Base-by-base conservation (phyloP, 2,113 vertebrate genomes). In the Channa argus region DNA sequence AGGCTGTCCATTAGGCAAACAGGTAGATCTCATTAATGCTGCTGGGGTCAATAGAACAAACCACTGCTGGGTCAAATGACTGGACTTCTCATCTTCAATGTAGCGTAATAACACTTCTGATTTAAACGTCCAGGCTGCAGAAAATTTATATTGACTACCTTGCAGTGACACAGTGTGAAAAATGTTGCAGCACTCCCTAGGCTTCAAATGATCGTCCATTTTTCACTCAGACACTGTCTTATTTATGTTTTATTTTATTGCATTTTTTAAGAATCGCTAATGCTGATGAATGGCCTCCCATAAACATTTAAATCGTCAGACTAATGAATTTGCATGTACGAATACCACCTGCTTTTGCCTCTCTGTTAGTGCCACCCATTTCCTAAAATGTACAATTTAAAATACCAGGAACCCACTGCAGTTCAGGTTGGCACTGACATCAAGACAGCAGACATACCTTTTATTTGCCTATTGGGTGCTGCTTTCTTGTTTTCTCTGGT, bases 11-110 rank as follows among this genome's bases (percentile, higher is more conserved):
- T 88, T 81, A 75, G 77, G 71, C 39, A 3, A 79, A 78, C 71
- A 84, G 70, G 74, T 79, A 86, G 87, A 85, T 89, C 84, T 85
- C 87, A 91, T 92, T 90, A 88, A 88, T 74, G 70, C 71, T 47
- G 73, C 68, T 62, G 71, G 88, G 88, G 86, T 88, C 88, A 88
- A 63, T 85, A 80, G 79, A 89, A 84, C 86, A 71, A 76, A 77
- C 61, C 3, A 65, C 64, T 71, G 71, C 71, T 81, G 83, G 80
- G 82, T 88, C 72, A 86, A 88, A 92, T 90, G 78, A 85, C 80
- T 77, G 76, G 74, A 84, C 85, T 82, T 52, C 63, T 86, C 72
- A 86, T 86, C 89, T 89, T 87, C 87, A 87, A 74, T 86, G 89
- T 87, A 88, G 82, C 84, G 80, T 66, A 72, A 87, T 73, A 86